Evolutionary conservation across 1,140 invertebrate genomes (phyloP).

Genomic region (Hyles euphorbiae): DNA sequence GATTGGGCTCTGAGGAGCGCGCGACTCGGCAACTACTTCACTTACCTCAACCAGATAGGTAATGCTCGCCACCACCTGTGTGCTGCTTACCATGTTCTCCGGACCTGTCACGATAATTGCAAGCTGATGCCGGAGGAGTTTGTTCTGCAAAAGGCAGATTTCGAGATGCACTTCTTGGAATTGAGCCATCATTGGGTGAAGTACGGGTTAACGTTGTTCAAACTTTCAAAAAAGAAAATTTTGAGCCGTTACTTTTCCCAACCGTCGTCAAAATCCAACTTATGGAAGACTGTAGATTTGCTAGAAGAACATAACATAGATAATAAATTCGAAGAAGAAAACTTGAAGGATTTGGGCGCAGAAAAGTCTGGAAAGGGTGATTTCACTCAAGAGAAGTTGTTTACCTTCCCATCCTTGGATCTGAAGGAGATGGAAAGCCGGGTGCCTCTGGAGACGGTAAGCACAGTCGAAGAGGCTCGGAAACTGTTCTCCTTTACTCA

Average conservation of each 20-base stretch:
- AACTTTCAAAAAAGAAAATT: conserved; percentile 72
- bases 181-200: conserved; percentile 80
- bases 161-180: conserved; percentile 76
- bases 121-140: conserved; percentile 62
- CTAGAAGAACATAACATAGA: conserved; percentile 31
- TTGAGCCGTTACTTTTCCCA: conserved; percentile 55
- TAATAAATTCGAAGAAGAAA: conserved; percentile 41
- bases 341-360: conserved; percentile 38
- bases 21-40: conserved; percentile 77
- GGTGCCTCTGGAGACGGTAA: conserved; percentile 41
- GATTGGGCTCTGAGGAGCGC: conserved; percentile 80
- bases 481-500: conserved; percentile 80
- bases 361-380: conserved; percentile 54
- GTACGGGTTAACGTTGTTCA: conserved; percentile 78
- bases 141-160: conserved; percentile 64
- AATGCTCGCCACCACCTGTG: conserved; percentile 78
- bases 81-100: conserved; percentile 71
- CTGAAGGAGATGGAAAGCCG: conserved; percentile 51
- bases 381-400: conserved; percentile 35
- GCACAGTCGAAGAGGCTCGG: conserved; percentile 73
- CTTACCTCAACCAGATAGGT: conserved; percentile 50
- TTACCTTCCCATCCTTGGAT: conserved; percentile 49
- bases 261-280: conserved; percentile 39
- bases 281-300: conserved; percentile 53
- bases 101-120: conserved; percentile 68